These are phyloP conservation scores for Silurus glanis DNA, from an alignment of 2,113 vertebrate genomes.

Conservation along the genomic window DNA sequence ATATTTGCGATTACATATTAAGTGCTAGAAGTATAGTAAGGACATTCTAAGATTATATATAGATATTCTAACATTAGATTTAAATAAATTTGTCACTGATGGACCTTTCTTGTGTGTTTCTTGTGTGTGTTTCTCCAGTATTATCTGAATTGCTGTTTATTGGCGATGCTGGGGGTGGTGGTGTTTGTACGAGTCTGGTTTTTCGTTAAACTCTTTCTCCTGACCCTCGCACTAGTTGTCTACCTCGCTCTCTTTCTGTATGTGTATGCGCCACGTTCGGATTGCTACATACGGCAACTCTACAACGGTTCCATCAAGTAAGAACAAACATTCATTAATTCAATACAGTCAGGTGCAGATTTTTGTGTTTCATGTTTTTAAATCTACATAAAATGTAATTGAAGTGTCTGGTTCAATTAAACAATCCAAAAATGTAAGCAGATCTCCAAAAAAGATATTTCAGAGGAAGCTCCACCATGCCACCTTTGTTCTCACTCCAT, in stretches of 20 bases:
- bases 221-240: conserved; percentile 80
- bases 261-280: conserved; percentile 71
- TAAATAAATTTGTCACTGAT: neutral
- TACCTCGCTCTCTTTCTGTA: conserved; percentile 82
- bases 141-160: conserved; percentile 84
- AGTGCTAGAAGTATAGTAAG: neutral
- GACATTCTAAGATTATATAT: neutral
- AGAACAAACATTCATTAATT: conserved; percentile 28
- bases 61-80: neutral
- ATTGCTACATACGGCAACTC: conserved; percentile 72
- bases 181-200: conserved; percentile 81
- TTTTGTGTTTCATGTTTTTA: neutral
- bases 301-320: conserved; percentile 64
- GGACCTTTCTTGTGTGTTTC: neutral
- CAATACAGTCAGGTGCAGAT: neutral
- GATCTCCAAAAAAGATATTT: neutral
- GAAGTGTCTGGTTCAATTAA: too few species aligned
- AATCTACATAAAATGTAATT: too few species aligned
- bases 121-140: conserved; percentile 71
- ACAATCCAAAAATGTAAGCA: neutral
- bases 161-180: conserved; percentile 82
- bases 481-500: neutral
- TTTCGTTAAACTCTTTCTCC: conserved; percentile 78
- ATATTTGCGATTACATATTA: neutral
- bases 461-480: neutral